Conservation (phyloP, 2,113 vertebrate genomes). For the Aegotheles bennettii region DNA sequence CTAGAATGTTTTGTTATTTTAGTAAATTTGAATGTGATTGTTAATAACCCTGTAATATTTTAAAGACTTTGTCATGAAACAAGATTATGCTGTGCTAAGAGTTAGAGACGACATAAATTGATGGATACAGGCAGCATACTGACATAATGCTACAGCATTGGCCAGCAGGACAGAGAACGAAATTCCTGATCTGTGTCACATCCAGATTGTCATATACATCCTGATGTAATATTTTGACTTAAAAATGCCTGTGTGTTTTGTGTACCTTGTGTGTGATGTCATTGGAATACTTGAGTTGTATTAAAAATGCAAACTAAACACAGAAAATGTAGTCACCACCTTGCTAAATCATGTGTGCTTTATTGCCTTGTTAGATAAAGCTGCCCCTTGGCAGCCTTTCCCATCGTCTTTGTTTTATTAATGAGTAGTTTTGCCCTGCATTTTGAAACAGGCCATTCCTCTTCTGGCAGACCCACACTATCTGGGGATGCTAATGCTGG, state of each 20-base stretch:
- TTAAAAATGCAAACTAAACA: not conserved
- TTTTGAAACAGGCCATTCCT: constrained; percentile 40
- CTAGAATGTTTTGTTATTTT: not conserved
- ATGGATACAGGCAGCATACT: not conserved
- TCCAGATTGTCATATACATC: not conserved
- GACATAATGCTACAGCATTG: not conserved
- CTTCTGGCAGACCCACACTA: constrained; percentile 3
- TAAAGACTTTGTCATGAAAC: not conserved
- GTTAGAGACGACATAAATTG: not conserved
- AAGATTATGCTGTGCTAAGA: not conserved
- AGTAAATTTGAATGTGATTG: not conserved
- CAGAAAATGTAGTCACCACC: constrained; percentile 5
- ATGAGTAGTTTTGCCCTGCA: constrained; percentile 52
- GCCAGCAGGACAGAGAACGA: not conserved
- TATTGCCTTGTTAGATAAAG: constrained; percentile 52
- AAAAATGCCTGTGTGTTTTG: not conserved
- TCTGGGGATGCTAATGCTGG: constrained; percentile 28
- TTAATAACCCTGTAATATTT: not conserved
- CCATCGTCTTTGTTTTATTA: constrained; percentile 57
- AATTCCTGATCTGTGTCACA: not conserved
- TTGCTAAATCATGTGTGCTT: constrained; percentile 34
- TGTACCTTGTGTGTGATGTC: not conserved
- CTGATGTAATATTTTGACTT: not conserved
- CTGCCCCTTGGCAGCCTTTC: constrained; percentile 58
- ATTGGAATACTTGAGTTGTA: not conserved